Base-by-base conservation (phyloP, 1,140 invertebrate species). In the Cardiocondyla obscurior region DNA sequence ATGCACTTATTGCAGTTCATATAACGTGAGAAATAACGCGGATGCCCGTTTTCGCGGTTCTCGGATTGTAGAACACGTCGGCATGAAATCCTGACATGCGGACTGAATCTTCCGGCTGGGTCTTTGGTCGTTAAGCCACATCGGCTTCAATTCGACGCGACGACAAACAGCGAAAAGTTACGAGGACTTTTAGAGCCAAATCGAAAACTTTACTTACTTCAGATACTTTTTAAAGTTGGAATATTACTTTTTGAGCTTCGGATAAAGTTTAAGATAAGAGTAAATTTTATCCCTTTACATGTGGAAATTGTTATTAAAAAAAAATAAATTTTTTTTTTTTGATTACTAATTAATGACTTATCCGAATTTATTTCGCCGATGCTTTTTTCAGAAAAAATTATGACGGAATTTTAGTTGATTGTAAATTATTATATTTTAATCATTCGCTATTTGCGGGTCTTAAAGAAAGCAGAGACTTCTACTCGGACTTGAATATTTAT, bases 201-300 rank as follows among this genome's bases (percentile, higher is more conserved):
- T 73, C 19, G 51, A 73, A 2, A 73, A 57, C 36, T 73, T 57
- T 28, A 73, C 57, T 51, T 57, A 55, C 46, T 3, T n/a, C 22
- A 28, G 22, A 57, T 73, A 73, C 36, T 57, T 73, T 39, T 12
- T 2, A 28, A 73, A 73, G 51, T 57, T 72, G 33, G 44, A 51
- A 30, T 49, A 69, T 69, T 62, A 62, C 33, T 69, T 69, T 51
- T 69, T 10, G 12, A 69, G 58, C 58, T 49, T 51, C 51, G 30
- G n/a, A 33, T 51, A 62, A 62, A 42, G 19, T 51, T 51, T 36
- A 33, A 12, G n/a, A 33, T 67, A 49, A 46, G 64, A 67, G 0
- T 49, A 6, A 69, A 51, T 69, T 51, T 69, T 51, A 69, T 51
- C n/a, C 28, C n/a, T 33, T 51, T 8, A 49, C 2, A 5, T 2